Base-by-base conservation (phyloP, 2,888 invertebrate genomes). In the Belgica antarctica region DNA sequence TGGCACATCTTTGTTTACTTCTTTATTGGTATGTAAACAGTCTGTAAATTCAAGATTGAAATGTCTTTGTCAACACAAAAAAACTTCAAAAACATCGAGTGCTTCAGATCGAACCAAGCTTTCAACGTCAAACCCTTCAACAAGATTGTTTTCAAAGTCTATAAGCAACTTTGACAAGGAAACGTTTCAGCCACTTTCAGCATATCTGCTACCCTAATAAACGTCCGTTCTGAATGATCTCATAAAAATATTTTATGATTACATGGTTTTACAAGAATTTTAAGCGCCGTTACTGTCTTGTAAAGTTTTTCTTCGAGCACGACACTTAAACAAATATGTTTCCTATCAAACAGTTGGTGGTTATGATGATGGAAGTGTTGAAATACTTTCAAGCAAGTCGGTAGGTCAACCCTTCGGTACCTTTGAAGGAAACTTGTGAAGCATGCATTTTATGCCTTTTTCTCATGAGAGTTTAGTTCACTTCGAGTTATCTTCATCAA, bases 251-350 rank as follows among this genome's bases (percentile, higher is more conserved):
- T 52, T 52, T 52, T 52, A 52, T 19, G 52, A 52, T 52, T 52
- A 22, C 17, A 7, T 10, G 17, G 2, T 41, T 41, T 41, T 12
- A 52, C 8, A 52, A 52, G 52, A 52, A 41, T 52, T 52, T 52
- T 22, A 17, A 52, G 22, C 52, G 19, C 52, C 2, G 22, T 19
- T 12, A 52, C 2, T 52, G 17, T 52, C 22, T 7, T 52, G 52
- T 52, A 52, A 52, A 52, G 19, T 19, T 52, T 22, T 52, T 52
- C 19, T 52, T 52, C 17, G 27, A n/a, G 34, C 68, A 68, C 47
- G 57, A 68, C 34, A 52, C 52, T 68, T 68, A 57, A 52, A 47
- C 25, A 68, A 52, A 68, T 46, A 68, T 68, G 68, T 68, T 68
- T 31, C 68, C 57, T 47, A 47, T 66, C 65, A 66, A 52, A 19